Percentiles rank a stretch among this genome's conserved stretches.
phyloP scores from a whole-genome alignment of 2,113 vertebrate genomes.

The Prunella himalayana region DNA sequence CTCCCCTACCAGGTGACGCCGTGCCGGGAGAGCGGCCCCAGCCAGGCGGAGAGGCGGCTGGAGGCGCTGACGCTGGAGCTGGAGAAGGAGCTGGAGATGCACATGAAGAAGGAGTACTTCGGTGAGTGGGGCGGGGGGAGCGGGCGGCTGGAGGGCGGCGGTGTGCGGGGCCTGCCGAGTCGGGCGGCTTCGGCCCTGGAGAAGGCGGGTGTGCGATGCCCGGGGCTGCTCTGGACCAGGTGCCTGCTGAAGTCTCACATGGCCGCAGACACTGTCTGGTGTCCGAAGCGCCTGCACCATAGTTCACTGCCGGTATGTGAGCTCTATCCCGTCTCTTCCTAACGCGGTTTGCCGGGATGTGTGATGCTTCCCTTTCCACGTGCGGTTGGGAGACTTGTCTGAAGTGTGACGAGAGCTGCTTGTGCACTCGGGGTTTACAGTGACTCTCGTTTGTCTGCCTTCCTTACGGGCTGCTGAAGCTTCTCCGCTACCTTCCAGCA shows the following conservation, averaged over 20 bases:
- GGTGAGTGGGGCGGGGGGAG: conserved; percentile 76
- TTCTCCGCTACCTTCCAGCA: background rate
- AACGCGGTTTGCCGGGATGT: background rate
- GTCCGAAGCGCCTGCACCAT: background rate
- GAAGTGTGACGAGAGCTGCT: background rate
- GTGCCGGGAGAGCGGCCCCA: conserved; percentile 85
- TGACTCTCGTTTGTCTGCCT: background rate
- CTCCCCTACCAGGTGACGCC: conserved; percentile 88
- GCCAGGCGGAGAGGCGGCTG: conserved; percentile 89
- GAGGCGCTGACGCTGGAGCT: conserved; percentile 94
- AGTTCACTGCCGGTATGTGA: background rate
- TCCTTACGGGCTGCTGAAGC: background rate
- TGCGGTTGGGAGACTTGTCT: background rate
- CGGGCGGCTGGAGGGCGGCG: background rate
- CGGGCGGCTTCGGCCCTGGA: background rate
- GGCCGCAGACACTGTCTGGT: fast-evolving
- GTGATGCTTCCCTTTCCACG: background rate
- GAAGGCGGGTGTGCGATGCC: background rate
- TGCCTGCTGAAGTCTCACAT: background rate
- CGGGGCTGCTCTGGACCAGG: background rate
- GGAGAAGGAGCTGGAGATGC: conserved; percentile 95
- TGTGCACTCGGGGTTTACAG: background rate
- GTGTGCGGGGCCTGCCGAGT: background rate
- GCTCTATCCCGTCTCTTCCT: background rate
- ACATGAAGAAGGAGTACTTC: conserved; percentile 95